Conservation (phyloP, 1,140 invertebrate genomes). For the Drosophila equinoxialis region DNA sequence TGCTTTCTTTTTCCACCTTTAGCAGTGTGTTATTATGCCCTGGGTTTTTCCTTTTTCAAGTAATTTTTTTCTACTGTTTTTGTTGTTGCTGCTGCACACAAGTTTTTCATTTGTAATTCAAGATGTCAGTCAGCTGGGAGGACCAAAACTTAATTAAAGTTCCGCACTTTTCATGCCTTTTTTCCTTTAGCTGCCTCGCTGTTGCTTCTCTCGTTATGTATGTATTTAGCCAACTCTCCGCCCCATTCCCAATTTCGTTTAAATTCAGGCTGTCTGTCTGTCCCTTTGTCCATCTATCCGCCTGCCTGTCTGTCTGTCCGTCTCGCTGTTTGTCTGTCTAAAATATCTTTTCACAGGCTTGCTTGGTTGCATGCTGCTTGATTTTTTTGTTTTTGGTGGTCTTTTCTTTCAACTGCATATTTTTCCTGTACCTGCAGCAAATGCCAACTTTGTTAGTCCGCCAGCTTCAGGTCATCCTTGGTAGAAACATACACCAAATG, state of each 20-base stretch:
- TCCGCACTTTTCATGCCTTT: conserved; percentile 62
- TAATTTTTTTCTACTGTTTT: conserved; percentile 38
- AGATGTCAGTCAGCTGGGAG: conserved; percentile 81
- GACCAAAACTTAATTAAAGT: conserved; percentile 82
- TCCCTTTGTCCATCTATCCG: conserved; percentile 3
- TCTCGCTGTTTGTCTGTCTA: conserved; percentile 6
- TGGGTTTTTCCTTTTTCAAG: conserved; percentile 37
- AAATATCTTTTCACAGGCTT: conserved; percentile 1
- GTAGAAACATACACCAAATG: not conserved
- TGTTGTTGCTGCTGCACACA: conserved; percentile 66
- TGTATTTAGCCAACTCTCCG: conserved; percentile 57
- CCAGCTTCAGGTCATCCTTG: conserved; percentile 19
- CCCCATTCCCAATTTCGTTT: conserved; percentile 36
- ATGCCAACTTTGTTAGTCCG: conserved; percentile 67
- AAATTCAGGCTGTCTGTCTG: conserved; percentile 51
- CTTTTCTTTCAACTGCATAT: conserved; percentile 61
- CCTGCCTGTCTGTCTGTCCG: conserved; percentile 8
- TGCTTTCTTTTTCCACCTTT: conserved; percentile 50
- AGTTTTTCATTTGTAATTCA: conserved; percentile 82
- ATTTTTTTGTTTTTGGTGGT: not conserved
- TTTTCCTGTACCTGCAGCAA: conserved; percentile 62
- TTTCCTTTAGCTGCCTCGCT: conserved; percentile 12
- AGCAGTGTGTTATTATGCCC: conserved; percentile 76
- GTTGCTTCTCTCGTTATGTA: conserved; percentile 44
- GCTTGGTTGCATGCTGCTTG: not conserved